Conservation (phyloP, 2,797 vertebrate species). For the Spheniscus humboldti region DNA sequence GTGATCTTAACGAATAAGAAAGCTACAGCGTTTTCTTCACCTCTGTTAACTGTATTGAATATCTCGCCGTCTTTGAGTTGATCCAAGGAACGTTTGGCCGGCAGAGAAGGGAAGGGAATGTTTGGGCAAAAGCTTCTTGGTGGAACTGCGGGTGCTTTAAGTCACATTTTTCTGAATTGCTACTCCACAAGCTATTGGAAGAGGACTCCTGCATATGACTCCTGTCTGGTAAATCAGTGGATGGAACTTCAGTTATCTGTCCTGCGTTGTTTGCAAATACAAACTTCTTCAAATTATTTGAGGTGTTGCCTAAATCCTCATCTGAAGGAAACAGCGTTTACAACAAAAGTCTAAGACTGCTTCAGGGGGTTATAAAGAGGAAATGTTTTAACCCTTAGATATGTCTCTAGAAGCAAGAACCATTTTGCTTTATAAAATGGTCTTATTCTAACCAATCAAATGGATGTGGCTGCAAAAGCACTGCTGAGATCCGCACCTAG, state of each 20-base stretch:
- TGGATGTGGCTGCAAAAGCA: not conserved
- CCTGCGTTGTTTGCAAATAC: not conserved
- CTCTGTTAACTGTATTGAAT: not conserved
- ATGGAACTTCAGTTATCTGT: not conserved
- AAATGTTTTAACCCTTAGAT: not conserved
- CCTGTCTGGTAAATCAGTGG: not conserved
- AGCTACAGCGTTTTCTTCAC: not conserved
- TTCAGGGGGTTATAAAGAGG: not conserved
- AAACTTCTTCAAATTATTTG: not conserved
- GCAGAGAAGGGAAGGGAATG: not conserved
- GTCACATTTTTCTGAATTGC: not conserved
- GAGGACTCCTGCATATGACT: not conserved
- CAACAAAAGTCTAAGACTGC: not conserved
- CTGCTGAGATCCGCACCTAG: not conserved
- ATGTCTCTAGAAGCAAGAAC: not conserved
- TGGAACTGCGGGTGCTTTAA: not conserved
- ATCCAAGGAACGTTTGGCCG: not conserved
- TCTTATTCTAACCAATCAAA: not conserved
- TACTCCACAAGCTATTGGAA: rapidly evolving
- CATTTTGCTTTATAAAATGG: not conserved
- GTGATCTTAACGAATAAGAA: not conserved
- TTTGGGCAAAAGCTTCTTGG: not conserved
- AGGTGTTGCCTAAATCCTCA: not conserved
- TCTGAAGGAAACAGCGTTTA: not conserved
- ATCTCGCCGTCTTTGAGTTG: rapidly evolving